Conservation (phyloP, 2,888 invertebrate genomes). For the Strigamia maritima region DNA sequence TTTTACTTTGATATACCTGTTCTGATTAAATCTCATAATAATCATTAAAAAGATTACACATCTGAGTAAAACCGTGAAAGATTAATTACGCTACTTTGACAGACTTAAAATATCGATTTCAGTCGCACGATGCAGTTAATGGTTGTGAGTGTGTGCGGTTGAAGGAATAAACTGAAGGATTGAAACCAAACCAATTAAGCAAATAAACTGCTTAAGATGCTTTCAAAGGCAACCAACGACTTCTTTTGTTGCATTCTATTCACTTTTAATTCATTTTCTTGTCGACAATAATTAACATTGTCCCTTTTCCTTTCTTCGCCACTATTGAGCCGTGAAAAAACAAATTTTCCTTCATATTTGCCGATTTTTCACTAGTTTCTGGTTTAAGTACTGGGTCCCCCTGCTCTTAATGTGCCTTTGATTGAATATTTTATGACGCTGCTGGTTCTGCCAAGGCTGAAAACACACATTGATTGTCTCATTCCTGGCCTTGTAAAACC, state of each 20-base stretch:
- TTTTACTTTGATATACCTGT: not conserved
- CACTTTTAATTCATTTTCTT: not conserved
- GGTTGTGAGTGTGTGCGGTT: slow-evolving; percentile 16
- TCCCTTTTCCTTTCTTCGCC: not conserved
- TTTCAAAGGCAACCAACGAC: not conserved
- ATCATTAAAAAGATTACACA: slow-evolving; percentile 14
- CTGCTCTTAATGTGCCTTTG: not conserved
- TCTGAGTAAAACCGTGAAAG: slow-evolving; percentile 8
- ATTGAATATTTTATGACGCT: not conserved
- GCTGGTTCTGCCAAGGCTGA: not conserved
- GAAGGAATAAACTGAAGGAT: slow-evolving; percentile 5
- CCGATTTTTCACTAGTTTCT: not conserved
- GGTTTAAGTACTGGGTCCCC: not conserved
- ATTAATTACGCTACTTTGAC: slow-evolving; percentile 19
- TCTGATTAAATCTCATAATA: not conserved
- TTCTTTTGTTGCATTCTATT: not conserved
- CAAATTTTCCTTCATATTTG: not conserved
- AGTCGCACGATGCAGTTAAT: slow-evolving; percentile 8
- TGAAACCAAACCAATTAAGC: slow-evolving; percentile 15
- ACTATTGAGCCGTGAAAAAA: not conserved
- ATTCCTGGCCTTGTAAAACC: not conserved
- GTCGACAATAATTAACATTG: not conserved
- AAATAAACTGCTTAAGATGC: slow-evolving; percentile 12
- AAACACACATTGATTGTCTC: slow-evolving; percentile 1
- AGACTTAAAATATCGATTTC: slow-evolving; percentile 23